Conservation (phyloP, 1,140 invertebrate species). For the Adoxophyes honmai region DNA sequence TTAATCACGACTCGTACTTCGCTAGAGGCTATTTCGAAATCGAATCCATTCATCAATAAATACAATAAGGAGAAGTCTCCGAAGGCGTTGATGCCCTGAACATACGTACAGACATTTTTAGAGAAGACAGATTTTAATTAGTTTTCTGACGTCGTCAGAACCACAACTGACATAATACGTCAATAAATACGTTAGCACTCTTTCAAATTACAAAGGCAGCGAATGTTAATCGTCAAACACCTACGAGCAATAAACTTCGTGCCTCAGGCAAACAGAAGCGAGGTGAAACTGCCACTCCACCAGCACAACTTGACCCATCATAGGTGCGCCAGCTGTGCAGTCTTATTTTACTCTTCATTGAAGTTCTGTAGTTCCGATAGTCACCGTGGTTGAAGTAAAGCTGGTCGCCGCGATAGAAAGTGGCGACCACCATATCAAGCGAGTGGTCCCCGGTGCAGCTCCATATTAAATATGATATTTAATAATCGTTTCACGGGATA, state of each 20-base stretch:
- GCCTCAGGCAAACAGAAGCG: constrained; percentile 50
- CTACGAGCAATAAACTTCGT: constrained; percentile 46
- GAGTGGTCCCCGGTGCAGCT: constrained; percentile 28
- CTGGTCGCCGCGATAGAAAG: constrained; percentile 48
- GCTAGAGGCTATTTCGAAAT: too few relatives aligned
- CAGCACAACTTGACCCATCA: constrained; percentile 32
- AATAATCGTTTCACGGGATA: constrained; percentile 36
- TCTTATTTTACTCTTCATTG: not conserved
- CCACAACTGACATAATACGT: constrained; percentile 11
- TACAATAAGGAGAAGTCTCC: too few relatives aligned
- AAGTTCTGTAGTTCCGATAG: constrained; percentile 19
- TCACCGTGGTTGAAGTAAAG: constrained; percentile 29
- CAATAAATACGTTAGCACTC: constrained; percentile 45
- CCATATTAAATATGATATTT: constrained; percentile 51
- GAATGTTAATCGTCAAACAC: constrained; percentile 31
- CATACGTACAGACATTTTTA: too few relatives aligned
- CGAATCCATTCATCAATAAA: too few relatives aligned
- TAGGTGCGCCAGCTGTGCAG: constrained; percentile 25
- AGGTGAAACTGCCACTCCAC: constrained; percentile 44
- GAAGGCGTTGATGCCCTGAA: too few relatives aligned
- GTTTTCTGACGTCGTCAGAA: too few relatives aligned
- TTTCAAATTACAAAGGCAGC: constrained; percentile 32
- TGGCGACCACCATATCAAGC: constrained; percentile 47
- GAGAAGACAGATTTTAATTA: too few relatives aligned
- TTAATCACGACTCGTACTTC: too few relatives aligned